These are phyloP conservation scores for Aphis gossypii DNA, from an alignment of 1,140 invertebrate species.

Conservation along the genomic window DNA sequence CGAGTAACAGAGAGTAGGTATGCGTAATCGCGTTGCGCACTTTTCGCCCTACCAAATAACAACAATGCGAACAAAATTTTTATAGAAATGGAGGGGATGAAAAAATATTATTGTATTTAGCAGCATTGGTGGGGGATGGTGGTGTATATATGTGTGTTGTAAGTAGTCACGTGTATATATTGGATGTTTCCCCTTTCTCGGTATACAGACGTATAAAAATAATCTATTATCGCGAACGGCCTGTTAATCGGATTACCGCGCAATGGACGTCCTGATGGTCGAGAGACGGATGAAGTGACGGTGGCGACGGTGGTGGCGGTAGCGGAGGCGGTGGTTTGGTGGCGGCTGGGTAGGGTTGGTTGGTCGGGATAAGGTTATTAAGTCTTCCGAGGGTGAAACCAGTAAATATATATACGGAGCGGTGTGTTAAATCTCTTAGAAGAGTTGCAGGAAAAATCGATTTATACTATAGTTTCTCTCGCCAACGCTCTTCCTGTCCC, in stretches of 20 bases:
- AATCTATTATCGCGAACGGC: conserved; percentile 23
- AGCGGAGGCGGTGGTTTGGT: not conserved
- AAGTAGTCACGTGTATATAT: not conserved
- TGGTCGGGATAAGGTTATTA: not conserved
- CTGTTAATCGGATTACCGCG: conserved; percentile 26
- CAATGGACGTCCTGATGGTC: not conserved
- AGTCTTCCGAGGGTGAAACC: conserved; percentile 20
- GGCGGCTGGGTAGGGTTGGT: not conserved
- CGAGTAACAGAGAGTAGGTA: not conserved
- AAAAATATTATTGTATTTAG: conserved; percentile 26
- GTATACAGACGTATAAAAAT: conserved; percentile 30
- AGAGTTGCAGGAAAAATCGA: conserved; percentile 25
- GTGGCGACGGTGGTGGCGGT: not conserved
- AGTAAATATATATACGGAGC: not conserved
- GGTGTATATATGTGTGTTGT: not conserved
- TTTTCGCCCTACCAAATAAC: conserved; percentile 8
- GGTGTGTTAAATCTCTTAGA: conserved; percentile 41
- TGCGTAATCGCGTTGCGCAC: conserved; percentile 17
- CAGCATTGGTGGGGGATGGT: too few relatives aligned
- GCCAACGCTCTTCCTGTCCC: not conserved
- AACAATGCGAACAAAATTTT: conserved; percentile 20
- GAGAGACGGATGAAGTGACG: not conserved
- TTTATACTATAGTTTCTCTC: not conserved
- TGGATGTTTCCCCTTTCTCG: not conserved
- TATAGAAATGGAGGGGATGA: not conserved